A percentile compares a stretch with the other conserved stretches of the same genome.
These are phyloP conservation scores for Melanophora roralis DNA, from an alignment of 2,888 invertebrate genomes.

Conservation along the genomic window DNA sequence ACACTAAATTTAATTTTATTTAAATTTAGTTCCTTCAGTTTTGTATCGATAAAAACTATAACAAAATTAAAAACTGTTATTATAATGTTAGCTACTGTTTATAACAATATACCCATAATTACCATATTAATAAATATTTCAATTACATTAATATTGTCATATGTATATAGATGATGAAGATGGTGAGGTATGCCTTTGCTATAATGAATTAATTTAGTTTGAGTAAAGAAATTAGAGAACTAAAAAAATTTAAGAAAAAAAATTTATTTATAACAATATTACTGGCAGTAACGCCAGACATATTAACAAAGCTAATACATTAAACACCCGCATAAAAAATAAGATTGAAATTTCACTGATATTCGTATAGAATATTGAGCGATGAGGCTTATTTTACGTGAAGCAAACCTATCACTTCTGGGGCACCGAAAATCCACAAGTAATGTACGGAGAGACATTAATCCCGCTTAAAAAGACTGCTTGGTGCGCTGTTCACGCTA, in stretches of 20 bases:
- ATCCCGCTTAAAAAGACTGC: too few species aligned
- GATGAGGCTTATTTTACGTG: too few species aligned
- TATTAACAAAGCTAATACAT: constrained; percentile 48
- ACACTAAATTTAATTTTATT: constrained; percentile 6
- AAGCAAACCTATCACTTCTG: too few species aligned
- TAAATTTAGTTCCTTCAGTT: background rate
- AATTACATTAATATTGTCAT: constrained; percentile 35
- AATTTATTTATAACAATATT: too few species aligned
- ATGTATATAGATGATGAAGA: background rate
- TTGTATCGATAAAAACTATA: too few species aligned
- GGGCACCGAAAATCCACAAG: too few species aligned
- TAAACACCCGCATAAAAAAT: background rate
- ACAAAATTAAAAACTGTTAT: background rate
- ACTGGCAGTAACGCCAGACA: constrained; percentile 36
- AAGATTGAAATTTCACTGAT: constrained; percentile 26
- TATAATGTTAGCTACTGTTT: constrained; percentile 16
- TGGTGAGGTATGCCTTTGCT: background rate
- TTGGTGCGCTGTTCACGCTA: too few species aligned
- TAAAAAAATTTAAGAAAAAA: too few species aligned
- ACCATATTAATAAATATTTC: constrained; percentile 48
- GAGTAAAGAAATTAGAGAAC: background rate
- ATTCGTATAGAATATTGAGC: too few species aligned
- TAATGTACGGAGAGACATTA: too few species aligned
- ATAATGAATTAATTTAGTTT: constrained; percentile 23
- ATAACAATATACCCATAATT: constrained; percentile 42